phyloP scores from a whole-genome alignment of 2,797 vertebrate genomes.

The Pseudomugil gertrudae region DNA sequence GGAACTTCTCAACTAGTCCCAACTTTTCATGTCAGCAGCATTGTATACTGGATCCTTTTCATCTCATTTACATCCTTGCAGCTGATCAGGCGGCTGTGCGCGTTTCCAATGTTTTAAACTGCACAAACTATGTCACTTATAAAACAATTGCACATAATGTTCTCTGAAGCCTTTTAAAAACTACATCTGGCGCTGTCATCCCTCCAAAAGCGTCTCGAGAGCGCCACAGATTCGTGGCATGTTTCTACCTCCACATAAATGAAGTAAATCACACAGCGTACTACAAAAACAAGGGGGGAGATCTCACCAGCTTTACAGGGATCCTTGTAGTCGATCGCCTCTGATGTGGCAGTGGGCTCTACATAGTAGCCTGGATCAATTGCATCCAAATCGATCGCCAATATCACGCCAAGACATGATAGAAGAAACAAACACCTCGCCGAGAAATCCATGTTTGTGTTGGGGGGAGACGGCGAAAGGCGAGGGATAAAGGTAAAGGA shows the following conservation, averaged over 20 bases:
- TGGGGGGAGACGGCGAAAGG: constrained; percentile 71
- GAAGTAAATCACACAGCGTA: constrained; percentile 53
- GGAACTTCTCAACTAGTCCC: constrained; percentile 63
- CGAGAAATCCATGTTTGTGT: constrained; percentile 83
- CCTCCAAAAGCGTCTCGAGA: constrained; percentile 44
- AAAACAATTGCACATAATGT: constrained; percentile 68
- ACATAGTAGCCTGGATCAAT: constrained; percentile 83
- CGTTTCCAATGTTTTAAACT: constrained; percentile 60
- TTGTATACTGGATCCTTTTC: constrained; percentile 13
- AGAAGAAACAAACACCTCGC: constrained; percentile 82
- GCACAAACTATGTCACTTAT: constrained; percentile 57
- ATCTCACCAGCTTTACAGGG: constrained; percentile 88
- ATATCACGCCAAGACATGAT: constrained; percentile 75
- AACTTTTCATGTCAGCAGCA: constrained; percentile 59
- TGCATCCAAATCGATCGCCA: constrained; percentile 81
- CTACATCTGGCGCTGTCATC: constrained; percentile 79
- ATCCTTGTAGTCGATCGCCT: constrained; percentile 87
- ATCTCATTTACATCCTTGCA: constrained; percentile 13
- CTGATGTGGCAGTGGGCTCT: constrained; percentile 79
- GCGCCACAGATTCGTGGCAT: constrained; percentile 75
- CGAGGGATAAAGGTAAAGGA: constrained; percentile 78
- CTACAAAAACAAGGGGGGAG: neutral
- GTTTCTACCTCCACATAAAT: constrained; percentile 58
- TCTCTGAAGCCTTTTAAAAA: constrained; percentile 55
- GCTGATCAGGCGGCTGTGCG: constrained; percentile 24